Base-by-base conservation (phyloP, 2,113 vertebrate species). In the Vulpes lagopus region DNA sequence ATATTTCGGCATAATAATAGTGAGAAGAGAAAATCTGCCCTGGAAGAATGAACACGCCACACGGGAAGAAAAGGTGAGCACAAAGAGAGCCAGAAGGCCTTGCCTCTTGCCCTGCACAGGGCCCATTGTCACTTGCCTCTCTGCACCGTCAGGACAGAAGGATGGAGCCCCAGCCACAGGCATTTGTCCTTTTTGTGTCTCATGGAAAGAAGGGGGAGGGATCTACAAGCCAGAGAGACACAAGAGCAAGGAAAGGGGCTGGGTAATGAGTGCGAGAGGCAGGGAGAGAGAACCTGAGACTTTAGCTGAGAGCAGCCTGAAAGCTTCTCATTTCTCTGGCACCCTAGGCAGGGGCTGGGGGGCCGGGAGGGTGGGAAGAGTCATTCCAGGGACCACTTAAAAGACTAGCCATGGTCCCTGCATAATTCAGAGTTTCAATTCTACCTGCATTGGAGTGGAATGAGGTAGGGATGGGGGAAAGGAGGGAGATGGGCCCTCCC, bases 301-400 rank as follows among this genome's bases (percentile, higher is more conserved):
- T 53, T 89, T 11, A 81, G 25, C 53, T 53, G 14, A 8, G 3
- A 25, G 7, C 32, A 90, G 7, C 16, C 43, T 6, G 64, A 90
- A 90, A 78, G n/a, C 30, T 90, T 95, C 5, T 43, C 2, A 94
- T 65, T 93, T 95, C 5, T 22, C 35, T 53, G 90, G 59, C 2
- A 17, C 84, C 57, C 27, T 74, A 69, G 22, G 8, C 16, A 69
- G 67, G 67, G 16, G 3, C 9, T 43, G 43, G 8, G n/a, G n/a
- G 67, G 17, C 67, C 32, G 20, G 16, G 16, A 79, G 32, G n/a
- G 20, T 14, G 30, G 49, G 12, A 11, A 3, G 71, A n/a, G 9
- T 43, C 11, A 85, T 55, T 30, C 80, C 67, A 59, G 32, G 55
- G 3, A 69, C 11, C 5, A 35, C 62, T n/a, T 89, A 15, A 74